Evolutionary conservation across 1,140 invertebrate genomes (phyloP).

Genomic region (Acromyrmex heyeri): DNA sequence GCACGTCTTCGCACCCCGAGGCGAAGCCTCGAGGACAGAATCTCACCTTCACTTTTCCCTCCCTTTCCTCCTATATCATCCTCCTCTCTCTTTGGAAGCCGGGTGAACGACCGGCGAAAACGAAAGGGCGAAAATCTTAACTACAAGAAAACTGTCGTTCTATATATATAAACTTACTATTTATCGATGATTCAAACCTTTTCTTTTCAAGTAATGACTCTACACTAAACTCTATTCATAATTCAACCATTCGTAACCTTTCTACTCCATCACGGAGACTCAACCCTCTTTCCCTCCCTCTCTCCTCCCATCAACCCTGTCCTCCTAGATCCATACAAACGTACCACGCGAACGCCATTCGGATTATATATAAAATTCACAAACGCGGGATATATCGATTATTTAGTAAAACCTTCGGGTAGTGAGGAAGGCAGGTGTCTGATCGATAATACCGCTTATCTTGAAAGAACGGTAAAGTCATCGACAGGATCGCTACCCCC

Average conservation of each 20-base stretch:
- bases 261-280: conserved; percentile 63
- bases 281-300: neutral
- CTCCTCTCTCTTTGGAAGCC: conserved; percentile 69
- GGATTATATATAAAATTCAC: conserved; percentile 74
- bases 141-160: conserved; percentile 71
- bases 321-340: conserved; percentile 45
- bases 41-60: neutral
- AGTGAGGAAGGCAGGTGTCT: neutral
- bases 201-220: conserved; percentile 76
- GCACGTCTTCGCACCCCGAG: conserved; percentile 23
- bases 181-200: conserved; percentile 76
- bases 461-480: neutral
- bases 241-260: conserved; percentile 85
- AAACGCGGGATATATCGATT: conserved; percentile 70
- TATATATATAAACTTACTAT: conserved; percentile 69
- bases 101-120: conserved; percentile 62
- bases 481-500: neutral
- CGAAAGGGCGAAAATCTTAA: conserved; percentile 66
- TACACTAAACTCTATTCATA: conserved; percentile 86
- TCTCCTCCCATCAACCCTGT: neutral
- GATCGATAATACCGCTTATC: conserved; percentile 1
- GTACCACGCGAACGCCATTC: conserved; percentile 66
- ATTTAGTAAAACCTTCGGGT: conserved; percentile 44
- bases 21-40: conserved; percentile 68
- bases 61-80: neutral